phyloP scores from a whole-genome alignment of 2,113 vertebrate genomes.

The Psittacula cyanocephala region DNA sequence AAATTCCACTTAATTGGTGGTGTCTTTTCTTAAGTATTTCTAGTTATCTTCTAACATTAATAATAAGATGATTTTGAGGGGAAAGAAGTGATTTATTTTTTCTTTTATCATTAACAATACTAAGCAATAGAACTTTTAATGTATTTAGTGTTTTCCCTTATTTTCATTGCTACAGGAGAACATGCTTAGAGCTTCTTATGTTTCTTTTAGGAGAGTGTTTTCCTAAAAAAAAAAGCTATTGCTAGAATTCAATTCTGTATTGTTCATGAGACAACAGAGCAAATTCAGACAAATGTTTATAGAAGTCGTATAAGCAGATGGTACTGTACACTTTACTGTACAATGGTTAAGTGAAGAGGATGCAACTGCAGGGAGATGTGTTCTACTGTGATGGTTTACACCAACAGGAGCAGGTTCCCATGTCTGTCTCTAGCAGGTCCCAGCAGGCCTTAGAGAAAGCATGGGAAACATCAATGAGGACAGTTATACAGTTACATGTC shows the following conservation, averaged over 20 bases:
- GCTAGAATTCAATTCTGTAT: not conserved
- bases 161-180: not conserved
- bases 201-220: not conserved
- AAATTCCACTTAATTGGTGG: not conserved
- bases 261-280: not conserved
- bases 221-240: not conserved
- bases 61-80: not conserved
- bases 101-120: not conserved
- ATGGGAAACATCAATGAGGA: not conserved
- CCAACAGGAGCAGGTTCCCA: not conserved
- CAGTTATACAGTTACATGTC: not conserved
- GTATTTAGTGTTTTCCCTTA: not conserved
- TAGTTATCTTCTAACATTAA: not conserved
- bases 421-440: not conserved
- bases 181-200: not conserved
- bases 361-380: not conserved
- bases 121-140: not conserved
- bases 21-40: not conserved
- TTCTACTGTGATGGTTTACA: not conserved
- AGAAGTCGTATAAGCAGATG: not conserved
- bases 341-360: not conserved
- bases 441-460: not conserved
- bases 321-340: not conserved
- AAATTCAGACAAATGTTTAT: not conserved
- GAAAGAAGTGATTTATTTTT: rapidly evolving